Conservation (phyloP, 2,797 vertebrate species). For the Cuniculus paca region DNA sequence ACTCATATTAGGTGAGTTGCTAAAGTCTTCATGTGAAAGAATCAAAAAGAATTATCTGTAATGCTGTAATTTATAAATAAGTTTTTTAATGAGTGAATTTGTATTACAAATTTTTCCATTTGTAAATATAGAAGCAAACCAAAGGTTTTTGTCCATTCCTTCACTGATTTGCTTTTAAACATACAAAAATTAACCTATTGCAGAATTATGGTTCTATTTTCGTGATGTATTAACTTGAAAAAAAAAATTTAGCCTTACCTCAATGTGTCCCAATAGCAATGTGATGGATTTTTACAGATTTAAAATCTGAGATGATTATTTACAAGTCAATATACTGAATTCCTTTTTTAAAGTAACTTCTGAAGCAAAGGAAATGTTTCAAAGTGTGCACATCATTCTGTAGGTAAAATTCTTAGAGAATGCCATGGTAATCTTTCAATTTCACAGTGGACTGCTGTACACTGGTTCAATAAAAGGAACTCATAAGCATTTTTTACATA, state of each 20-base stretch:
- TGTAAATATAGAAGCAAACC: constrained; percentile 90
- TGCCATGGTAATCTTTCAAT: neutral
- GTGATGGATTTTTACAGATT: constrained; percentile 78
- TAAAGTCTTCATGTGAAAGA: constrained; percentile 89
- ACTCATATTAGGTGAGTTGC: constrained; percentile 87
- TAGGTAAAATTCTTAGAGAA: constrained; percentile 68
- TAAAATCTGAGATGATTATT: constrained; percentile 81
- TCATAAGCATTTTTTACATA: constrained; percentile 64
- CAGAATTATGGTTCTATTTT: constrained; percentile 85
- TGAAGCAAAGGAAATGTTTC: constrained; percentile 75
- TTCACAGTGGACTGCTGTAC: constrained; percentile 50
- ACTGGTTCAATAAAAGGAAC: constrained; percentile 67
- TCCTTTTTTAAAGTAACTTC: constrained; percentile 80
- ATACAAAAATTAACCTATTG: neutral
- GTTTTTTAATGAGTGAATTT: constrained; percentile 85
- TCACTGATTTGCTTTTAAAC: constrained; percentile 88
- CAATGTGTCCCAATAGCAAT: constrained; percentile 52
- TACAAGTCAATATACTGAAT: constrained; percentile 76
- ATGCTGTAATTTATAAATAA: constrained; percentile 90
- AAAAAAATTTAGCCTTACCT: constrained; percentile 84
- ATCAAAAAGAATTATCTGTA: constrained; percentile 87
- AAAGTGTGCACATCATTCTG: constrained; percentile 46
- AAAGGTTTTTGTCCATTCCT: constrained; percentile 90
- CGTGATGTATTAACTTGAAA: constrained; percentile 84
- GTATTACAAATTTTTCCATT: too few relatives aligned